A percentile compares a stretch with the other conserved stretches of the same genome.
Evolutionary conservation across 2,888 invertebrate species (phyloP).

Genomic region (Cantharis rustica): DNA sequence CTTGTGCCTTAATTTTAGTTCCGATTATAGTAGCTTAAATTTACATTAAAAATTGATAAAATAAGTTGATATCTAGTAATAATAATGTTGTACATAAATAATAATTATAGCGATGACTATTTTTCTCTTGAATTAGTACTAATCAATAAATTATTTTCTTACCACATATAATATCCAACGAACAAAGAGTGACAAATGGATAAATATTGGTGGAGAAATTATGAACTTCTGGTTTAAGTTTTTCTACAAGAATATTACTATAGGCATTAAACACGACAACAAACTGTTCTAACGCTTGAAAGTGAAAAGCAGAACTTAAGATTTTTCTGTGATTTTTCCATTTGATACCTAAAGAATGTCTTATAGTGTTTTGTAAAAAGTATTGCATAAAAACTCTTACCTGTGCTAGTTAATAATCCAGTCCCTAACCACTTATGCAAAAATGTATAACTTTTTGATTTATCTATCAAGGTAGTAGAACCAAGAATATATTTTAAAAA

Average conservation of each 20-base stretch:
- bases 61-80: too few relatives aligned
- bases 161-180: conserved; percentile 68
- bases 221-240: conserved; percentile 54
- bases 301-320: conserved; percentile 79
- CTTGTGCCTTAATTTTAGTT: conserved; percentile 72
- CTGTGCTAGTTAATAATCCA: conserved; percentile 36
- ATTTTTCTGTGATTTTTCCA: conserved; percentile 74
- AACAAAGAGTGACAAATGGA: conserved; percentile 64
- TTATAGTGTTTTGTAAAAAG: neutral
- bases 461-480: conserved; percentile 31
- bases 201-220: conserved; percentile 63
- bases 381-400: conserved; percentile 1
- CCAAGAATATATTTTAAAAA: conserved; percentile 30
- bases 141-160: conserved; percentile 33
- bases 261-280: conserved; percentile 71
- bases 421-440: conserved; percentile 37
- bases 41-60: neutral
- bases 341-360: conserved; percentile 54
- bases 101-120: too few relatives aligned
- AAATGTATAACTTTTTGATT: conserved; percentile 33
- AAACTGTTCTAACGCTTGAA: conserved; percentile 75
- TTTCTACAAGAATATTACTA: conserved; percentile 62
- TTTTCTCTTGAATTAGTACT: too few relatives aligned
- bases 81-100: too few relatives aligned
- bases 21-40: conserved; percentile 75